Base-by-base conservation (phyloP, 1,140 invertebrate genomes). In the Macrobrachium nipponense region DNA sequence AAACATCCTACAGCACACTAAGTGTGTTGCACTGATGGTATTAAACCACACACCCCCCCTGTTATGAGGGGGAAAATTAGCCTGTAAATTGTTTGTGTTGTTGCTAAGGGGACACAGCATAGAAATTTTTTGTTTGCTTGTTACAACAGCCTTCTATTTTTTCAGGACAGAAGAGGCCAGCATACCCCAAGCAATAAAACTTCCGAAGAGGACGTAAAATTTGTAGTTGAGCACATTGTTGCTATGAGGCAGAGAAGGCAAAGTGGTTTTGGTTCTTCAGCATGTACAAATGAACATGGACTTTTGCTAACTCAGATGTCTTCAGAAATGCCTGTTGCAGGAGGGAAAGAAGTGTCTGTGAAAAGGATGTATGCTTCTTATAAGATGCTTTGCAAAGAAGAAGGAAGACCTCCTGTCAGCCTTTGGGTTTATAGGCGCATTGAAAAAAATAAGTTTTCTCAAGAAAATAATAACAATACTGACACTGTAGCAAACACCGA, bases 341-440 rank as follows among this genome's bases (percentile, higher is more conserved):
- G 14, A n/a, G 66, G 75, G 20, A 80, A 75, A 59, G 84, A 80
- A 23, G 20, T 75, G 36, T 80, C 84, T 11, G 70, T 80, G 17
- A 86, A 86, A 66, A 86, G 64, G 59, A 73, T 80, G 77, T 80
- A 86, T 80, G 77, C 80, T 14, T 20, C 80, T 59, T 86, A 86
- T 27, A 72, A 80, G 27, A 68, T 58, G 62, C 20, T 58, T 36
- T 86, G 84, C 80, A 66, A 86, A 59, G 76, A 61, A 36, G 68
- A 80, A 68, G 59, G 77, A 8, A 86, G 60, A 73, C 20, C 68
- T 43, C 76, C 84, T 23, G 77, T 86, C 11, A 86, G 84, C 36
- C 84, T 86, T 43, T 86, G 84, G 84, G 84, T 86, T 14, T 86
- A 86, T 62, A 77, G 84, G 8, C 84, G 80, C 8, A 80, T 80